Evolutionary conservation across 2,888 invertebrate genomes (phyloP), one percentile per base, ranked within the genome.

Genomic region (Rhamphomyia laevipes): DNA sequence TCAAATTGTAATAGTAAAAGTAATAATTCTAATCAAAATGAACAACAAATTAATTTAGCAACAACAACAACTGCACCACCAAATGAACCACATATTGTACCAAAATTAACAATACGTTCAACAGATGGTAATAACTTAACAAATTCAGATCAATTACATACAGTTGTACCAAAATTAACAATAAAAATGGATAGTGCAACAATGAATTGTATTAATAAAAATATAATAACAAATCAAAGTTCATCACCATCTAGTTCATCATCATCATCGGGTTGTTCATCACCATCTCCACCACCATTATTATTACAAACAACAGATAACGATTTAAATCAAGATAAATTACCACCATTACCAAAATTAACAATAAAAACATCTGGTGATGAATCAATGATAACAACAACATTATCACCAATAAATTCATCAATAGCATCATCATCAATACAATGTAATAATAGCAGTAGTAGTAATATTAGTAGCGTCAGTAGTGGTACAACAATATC

Each of bases 271-370:
- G 51, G 54, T 4, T 55, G 53, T 47, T 57, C 55, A 7, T 55
- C 56, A 23, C 55, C 51, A 43, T 53, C 56, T 61, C 77, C 78
- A 61, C 77, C 78, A 59, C 78, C 77, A 68, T 70, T 78, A 52
- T 77, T 76, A 38, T 77, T 77, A 47, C 78, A 78, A 63, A 73
- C 77, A 1, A 63, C 65, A 33, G 48, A 63, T 44, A 65, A 66
- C 53, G 68, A 68, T 49, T 63, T 67, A 4, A 58, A 27, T 27
- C 6, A 27, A 2, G 13, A 1, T 18, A 12, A 18, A 40, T 5
- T 21, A 60, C 58, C 67, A 41, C 73, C 75, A 58, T 63, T 77
- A 61, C 77, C 78, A 59, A 78, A 77, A 68, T 70, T 78, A 52
- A 77, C 76, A 37, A 77, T 77, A 46, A 78, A 78, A 63, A 73